Evolutionary conservation across 1,140 invertebrate genomes (phyloP), one percentile per base, ranked within the genome.

Genomic region (Zaprionus nigranus): DNA sequence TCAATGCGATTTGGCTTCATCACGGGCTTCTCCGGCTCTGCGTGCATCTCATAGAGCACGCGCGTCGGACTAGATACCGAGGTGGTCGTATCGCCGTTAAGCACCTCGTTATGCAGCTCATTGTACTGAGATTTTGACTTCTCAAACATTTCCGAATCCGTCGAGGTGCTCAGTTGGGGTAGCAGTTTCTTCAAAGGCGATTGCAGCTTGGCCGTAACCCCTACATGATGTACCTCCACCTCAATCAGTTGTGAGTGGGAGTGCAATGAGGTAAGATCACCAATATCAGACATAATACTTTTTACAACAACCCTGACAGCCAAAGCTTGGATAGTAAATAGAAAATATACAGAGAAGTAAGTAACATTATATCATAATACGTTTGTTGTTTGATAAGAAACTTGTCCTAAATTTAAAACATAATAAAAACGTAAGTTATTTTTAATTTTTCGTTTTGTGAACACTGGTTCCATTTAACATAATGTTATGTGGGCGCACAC

Each of bases 201-300:
- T 13, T 84, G 77, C 62, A 92, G 30, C 54, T 90, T 91, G 9
- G 91, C 91, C 20, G 91, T 92, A 0, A 92, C 91, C 7, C 91
- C 91, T 56, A 92, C 91, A 69, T 92, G 87, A n/a, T 90, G 77
- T 5, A 92, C 83, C 46, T 84, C 75, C 4, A 92, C 83, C 54
- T 90, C 75, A 64, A 92, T 91, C 43, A 90, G 62, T 51, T 88
- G 83, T 5, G 90, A 88, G 7, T 79, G 70, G 2, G 91, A 92
- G 49, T 87, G 90, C 24, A 76, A 51, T 51, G 56, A 65, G 20
- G 74, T 73, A 0, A 71, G 28, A 43, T 91, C 91, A 11, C 49
- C 74, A 46, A 79, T 61, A 0, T 92, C 90, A 22, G 84, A 92
- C 91, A 92, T 92, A 60, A 13, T 51, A 24, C 24, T 24, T 24